Evolutionary conservation across 1,140 invertebrate species (phyloP).

Genomic region (Cotesia typhae): DNA sequence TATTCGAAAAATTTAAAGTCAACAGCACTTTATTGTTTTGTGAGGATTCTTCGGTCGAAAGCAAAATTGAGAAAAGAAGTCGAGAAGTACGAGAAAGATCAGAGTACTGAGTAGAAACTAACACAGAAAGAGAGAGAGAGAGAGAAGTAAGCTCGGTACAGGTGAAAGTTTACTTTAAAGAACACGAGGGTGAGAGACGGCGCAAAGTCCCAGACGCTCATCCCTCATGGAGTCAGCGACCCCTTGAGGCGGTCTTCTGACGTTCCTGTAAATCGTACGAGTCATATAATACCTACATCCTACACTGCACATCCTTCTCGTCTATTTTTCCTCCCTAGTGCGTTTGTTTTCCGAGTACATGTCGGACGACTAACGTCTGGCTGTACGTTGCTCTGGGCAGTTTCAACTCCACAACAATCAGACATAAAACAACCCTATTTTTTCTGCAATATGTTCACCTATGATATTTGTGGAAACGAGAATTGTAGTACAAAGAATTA

Average conservation of each 20-base stretch:
- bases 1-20: constrained; percentile 50
- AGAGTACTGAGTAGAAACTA: no score
- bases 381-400: constrained; percentile 30
- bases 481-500: no score
- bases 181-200: constrained; percentile 35
- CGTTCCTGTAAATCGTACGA: constrained; percentile 41
- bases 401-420: constrained; percentile 18
- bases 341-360: constrained; percentile 36
- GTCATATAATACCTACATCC: constrained; percentile 36
- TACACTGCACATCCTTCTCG: constrained; percentile 26
- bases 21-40: constrained; percentile 54
- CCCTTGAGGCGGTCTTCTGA: constrained; percentile 35
- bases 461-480: no score
- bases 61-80: neutral
- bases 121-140: neutral
- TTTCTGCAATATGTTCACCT: constrained; percentile 3
- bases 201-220: constrained; percentile 35
- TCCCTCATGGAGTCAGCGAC: constrained; percentile 27
- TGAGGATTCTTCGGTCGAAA: constrained; percentile 38
- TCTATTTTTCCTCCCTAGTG: constrained; percentile 14
- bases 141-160: constrained; percentile 7
- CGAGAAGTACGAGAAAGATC: neutral
- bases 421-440: constrained; percentile 7
- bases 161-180: constrained; percentile 35
- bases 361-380: constrained; percentile 30